Evolutionary conservation across 2,888 invertebrate genomes (phyloP).

Genomic region (Cryptosula pallasiana): DNA sequence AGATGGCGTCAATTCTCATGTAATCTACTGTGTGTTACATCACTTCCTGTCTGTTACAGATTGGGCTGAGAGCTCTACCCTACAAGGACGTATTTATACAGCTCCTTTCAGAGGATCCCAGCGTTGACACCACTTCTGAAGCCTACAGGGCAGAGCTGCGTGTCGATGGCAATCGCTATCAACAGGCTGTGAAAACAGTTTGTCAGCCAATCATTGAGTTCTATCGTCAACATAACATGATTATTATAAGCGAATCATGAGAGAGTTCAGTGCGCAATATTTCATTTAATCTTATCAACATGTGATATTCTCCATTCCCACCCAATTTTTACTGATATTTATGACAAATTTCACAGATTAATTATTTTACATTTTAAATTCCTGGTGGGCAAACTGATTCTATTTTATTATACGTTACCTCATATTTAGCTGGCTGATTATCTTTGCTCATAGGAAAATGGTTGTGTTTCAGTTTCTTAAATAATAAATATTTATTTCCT

Average conservation of each 20-base stretch:
- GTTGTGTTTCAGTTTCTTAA: neutral
- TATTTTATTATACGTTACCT: neutral
- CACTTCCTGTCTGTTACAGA: neutral
- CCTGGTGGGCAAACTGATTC: neutral
- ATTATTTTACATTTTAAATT: too few relatives aligned
- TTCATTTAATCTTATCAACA: too few relatives aligned
- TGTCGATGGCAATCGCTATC: neutral
- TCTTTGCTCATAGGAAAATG: neutral
- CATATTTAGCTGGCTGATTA: too few relatives aligned
- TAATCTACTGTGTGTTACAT: too few relatives aligned
- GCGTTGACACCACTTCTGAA: neutral
- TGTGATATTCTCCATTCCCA: too few relatives aligned
- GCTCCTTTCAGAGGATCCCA: neutral
- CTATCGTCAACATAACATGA: neutral
- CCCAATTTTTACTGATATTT: too few relatives aligned
- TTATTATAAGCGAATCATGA: too few relatives aligned
- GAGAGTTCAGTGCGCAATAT: too few relatives aligned
- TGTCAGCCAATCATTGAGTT: slow-evolving; percentile 2
- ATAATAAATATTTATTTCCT: too few relatives aligned
- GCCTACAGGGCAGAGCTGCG: neutral
- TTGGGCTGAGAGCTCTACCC: slow-evolving; percentile 12
- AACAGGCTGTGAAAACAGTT: neutral
- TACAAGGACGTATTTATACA: slow-evolving; percentile 15
- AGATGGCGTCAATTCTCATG: too few relatives aligned
- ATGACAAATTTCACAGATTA: too few relatives aligned